Percentiles rank a stretch among this genome's conserved stretches.
Conservation (phyloP, 92 coral and sea anemone genomes). For the Porites rus region DNA sequence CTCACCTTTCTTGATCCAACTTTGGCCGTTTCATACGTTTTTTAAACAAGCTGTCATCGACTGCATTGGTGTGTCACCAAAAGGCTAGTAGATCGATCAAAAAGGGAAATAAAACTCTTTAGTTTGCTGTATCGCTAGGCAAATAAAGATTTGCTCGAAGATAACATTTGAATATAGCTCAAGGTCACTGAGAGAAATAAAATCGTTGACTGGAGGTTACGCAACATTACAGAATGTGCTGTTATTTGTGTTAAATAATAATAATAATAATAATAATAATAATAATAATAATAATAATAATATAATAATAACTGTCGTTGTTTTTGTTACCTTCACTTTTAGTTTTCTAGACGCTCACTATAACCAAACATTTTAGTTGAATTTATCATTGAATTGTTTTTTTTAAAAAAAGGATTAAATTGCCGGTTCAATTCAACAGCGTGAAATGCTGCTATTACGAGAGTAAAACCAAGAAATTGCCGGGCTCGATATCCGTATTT, state of each 20-base stretch:
- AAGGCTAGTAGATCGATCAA: neutral
- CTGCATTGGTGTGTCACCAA: neutral
- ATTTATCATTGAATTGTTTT: neutral
- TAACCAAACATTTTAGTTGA: neutral
- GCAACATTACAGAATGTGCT: no score
- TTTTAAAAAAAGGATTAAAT: conserved; percentile 2
- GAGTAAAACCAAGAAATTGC: conserved; percentile 21
- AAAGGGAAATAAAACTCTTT: conserved; percentile 4
- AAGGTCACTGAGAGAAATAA: neutral
- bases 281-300: no score
- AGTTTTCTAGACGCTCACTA: neutral
- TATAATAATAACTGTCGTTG: no score
- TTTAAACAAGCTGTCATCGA: conserved; percentile 8
- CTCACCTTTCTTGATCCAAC: neutral
- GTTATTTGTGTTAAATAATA: no score
- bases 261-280: no score
- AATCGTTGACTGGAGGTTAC: neutral
- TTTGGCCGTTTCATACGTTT: neutral
- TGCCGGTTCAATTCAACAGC: neutral
- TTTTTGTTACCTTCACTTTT: neutral
- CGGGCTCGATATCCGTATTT: conserved; percentile 20
- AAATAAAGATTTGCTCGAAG: conserved; percentile 18
- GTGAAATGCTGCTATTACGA: neutral
- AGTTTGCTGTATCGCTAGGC: conserved; percentile 15
- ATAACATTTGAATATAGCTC: conserved; percentile 14